A percentile compares a stretch with the other conserved stretches of the same genome.
Evolutionary conservation across 2,797 vertebrate species (phyloP).

Genomic region (Discoglossus pictus): DNA sequence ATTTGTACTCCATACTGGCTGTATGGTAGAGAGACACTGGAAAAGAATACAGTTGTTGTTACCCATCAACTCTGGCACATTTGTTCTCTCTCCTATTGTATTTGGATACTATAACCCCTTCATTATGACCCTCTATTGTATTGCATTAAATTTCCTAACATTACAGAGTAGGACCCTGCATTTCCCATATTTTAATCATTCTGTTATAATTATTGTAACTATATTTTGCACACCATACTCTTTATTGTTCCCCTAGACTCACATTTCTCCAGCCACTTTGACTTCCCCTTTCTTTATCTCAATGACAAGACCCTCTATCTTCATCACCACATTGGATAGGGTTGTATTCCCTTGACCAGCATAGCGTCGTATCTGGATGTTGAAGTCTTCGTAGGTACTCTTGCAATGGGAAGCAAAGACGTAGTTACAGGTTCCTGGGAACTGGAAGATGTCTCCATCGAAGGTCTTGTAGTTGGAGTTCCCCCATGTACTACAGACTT

Average conservation of each 20-base stretch:
- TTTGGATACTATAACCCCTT: too few relatives aligned
- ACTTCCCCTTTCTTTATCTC: slow-evolving; percentile 56
- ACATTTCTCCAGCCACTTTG: slow-evolving; percentile 57
- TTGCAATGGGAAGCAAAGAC: slow-evolving; percentile 69
- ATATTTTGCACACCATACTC: neutral
- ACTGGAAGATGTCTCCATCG: slow-evolving; percentile 66
- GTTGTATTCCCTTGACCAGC: slow-evolving; percentile 15
- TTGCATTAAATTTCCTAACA: too few relatives aligned
- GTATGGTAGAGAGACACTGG: slow-evolving; percentile 31
- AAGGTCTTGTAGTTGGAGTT: slow-evolving; percentile 75
- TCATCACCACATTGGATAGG: slow-evolving; percentile 59
- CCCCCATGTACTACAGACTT: slow-evolving; percentile 74
- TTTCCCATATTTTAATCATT: too few relatives aligned
- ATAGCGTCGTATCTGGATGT: slow-evolving; percentile 67
- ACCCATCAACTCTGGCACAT: too few relatives aligned
- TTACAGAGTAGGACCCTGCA: too few relatives aligned
- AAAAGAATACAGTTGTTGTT: slow-evolving; percentile 9
- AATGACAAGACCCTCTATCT: slow-evolving; percentile 60
- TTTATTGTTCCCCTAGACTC: neutral
- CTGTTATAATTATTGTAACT: too few relatives aligned
- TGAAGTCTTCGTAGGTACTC: slow-evolving; percentile 68
- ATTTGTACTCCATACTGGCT: slow-evolving; percentile 36
- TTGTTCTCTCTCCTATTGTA: too few relatives aligned
- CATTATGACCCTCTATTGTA: too few relatives aligned
- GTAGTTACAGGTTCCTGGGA: slow-evolving; percentile 72